Conservation (phyloP, 2,888 invertebrate genomes). For the Tetragnatha montana region DNA sequence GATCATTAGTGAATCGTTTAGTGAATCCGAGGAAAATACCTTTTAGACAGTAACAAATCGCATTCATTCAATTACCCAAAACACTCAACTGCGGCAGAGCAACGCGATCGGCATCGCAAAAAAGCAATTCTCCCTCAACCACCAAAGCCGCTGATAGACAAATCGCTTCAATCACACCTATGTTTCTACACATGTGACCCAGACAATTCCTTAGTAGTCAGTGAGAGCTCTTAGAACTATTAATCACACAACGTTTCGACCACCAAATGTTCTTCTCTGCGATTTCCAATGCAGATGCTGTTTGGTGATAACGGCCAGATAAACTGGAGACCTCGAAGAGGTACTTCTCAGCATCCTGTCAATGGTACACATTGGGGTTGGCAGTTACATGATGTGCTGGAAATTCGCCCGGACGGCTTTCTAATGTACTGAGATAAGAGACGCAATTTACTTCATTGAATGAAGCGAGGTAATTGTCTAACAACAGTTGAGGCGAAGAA, state of each 20-base stretch:
- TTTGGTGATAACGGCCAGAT: background rate
- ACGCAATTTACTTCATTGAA: too few relatives aligned
- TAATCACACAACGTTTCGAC: conserved; percentile 35
- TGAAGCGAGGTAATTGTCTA: too few relatives aligned
- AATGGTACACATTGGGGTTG: background rate
- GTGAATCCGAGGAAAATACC: too few relatives aligned
- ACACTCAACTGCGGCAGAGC: too few relatives aligned
- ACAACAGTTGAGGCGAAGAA: too few relatives aligned
- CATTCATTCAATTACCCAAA: too few relatives aligned
- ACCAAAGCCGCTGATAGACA: conserved; percentile 37
- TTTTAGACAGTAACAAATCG: too few relatives aligned
- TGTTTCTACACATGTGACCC: conserved; percentile 6
- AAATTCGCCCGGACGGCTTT: too few relatives aligned
- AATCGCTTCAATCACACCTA: conserved; percentile 58
- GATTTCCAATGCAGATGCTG: background rate
- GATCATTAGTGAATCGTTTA: too few relatives aligned
- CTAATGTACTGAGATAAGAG: too few relatives aligned
- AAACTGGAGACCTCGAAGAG: background rate
- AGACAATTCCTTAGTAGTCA: conserved; percentile 18
- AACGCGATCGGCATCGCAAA: background rate
- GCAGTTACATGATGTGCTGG: too few relatives aligned
- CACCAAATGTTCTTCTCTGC: conserved; percentile 18
- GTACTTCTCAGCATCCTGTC: background rate
- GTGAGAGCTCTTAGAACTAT: conserved; percentile 33
- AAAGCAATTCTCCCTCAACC: conserved; percentile 30